Evolutionary conservation across 2,113 vertebrate genomes (phyloP).

Genomic region (Trinectes maculatus): DNA sequence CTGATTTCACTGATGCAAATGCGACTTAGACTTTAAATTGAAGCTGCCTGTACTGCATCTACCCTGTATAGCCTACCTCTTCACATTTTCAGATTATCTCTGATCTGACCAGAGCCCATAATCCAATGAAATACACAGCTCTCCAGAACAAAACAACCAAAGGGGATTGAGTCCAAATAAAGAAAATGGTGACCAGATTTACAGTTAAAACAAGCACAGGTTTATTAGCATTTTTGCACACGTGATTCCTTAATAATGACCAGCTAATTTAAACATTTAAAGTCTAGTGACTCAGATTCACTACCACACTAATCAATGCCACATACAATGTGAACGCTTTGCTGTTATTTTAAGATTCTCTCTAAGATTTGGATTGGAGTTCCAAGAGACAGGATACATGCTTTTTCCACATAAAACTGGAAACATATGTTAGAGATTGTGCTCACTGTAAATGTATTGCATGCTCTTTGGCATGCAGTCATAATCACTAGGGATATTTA

Average conservation of each 20-base stretch:
- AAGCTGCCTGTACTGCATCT: background rate
- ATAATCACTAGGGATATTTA: background rate
- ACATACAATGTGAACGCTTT: background rate
- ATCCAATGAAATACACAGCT: conserved; percentile 57
- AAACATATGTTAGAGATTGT: background rate
- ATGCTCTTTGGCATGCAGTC: background rate
- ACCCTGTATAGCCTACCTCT: conserved; percentile 53
- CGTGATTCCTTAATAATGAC: background rate
- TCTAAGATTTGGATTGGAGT: background rate
- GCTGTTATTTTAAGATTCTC: conserved; percentile 3
- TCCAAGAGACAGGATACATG: background rate
- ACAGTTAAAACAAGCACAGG: background rate
- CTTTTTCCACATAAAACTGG: background rate
- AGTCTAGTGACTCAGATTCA: background rate
- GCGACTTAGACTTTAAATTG: background rate
- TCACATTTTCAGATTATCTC: conserved; percentile 67
- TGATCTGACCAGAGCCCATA: conserved; percentile 49
- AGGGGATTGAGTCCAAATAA: conserved; percentile 37
- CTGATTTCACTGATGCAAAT: background rate
- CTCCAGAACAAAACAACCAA: conserved; percentile 44
- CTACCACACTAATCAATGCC: background rate
- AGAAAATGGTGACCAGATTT: conserved; percentile 6
- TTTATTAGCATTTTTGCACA: background rate
- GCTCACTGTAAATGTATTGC: background rate
- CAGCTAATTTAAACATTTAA: conserved; percentile 1